These are phyloP conservation scores for Crocallis elinguaria DNA, from an alignment of 2,888 invertebrate species.

Conservation along the genomic window DNA sequence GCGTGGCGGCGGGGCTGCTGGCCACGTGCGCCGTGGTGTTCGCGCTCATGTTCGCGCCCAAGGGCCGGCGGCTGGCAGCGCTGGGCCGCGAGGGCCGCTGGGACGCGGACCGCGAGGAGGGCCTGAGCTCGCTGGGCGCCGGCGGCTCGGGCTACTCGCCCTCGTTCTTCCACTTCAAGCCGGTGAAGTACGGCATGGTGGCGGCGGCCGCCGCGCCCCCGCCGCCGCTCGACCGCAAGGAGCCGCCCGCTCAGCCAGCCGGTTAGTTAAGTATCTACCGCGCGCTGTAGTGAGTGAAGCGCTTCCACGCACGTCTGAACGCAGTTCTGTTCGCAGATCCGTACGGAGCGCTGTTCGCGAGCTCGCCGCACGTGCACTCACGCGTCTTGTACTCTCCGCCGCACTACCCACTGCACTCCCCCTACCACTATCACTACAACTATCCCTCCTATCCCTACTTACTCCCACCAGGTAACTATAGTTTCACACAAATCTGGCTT, in stretches of 20 bases:
- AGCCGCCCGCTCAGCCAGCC: constrained; percentile 82
- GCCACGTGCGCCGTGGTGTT: constrained; percentile 94
- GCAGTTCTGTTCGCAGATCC: constrained; percentile 78
- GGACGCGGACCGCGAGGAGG: constrained; percentile 92
- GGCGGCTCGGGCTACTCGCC: constrained; percentile 94
- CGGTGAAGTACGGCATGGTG: constrained; percentile 91
- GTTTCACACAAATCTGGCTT: constrained; percentile 34
- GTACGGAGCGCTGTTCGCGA: constrained; percentile 75
- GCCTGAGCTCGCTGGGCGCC: constrained; percentile 91
- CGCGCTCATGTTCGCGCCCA: constrained; percentile 97
- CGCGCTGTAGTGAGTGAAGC: constrained; percentile 79
- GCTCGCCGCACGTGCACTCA: constrained; percentile 76
- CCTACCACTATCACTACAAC: constrained; percentile 80
- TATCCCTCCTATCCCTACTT: constrained; percentile 78
- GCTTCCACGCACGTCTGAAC: constrained; percentile 72
- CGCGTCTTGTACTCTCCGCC: constrained; percentile 78
- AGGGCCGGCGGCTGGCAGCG: constrained; percentile 95
- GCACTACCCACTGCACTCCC: constrained; percentile 80
- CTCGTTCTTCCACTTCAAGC: constrained; percentile 97
- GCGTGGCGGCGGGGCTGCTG: constrained; percentile 95
- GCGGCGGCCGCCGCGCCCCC: constrained; percentile 76
- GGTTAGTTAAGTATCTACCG: constrained; percentile 84
- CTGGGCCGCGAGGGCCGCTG: constrained; percentile 95
- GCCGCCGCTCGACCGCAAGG: constrained; percentile 81
- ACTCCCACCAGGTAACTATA: constrained; percentile 78